A percentile compares a stretch with the other conserved stretches of the same genome.
Evolutionary conservation across 1,140 invertebrate species (phyloP).

Genomic region (Metopolophium dirhodum): DNA sequence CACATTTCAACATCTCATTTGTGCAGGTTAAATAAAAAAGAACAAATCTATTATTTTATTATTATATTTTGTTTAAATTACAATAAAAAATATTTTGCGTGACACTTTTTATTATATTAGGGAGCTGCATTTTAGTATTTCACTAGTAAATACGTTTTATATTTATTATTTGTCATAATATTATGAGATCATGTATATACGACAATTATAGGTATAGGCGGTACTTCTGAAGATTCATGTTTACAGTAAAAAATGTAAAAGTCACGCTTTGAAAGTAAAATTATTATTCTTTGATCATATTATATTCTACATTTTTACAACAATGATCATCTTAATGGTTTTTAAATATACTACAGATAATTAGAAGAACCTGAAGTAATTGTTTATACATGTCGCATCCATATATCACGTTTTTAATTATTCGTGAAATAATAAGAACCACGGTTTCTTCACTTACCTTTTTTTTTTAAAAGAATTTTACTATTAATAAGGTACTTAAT

Average conservation of each 20-base stretch:
- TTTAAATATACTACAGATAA: background rate
- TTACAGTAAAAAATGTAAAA: background rate
- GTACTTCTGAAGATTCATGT: background rate
- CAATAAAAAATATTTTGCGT: background rate
- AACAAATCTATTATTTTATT: background rate
- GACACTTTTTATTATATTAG: background rate
- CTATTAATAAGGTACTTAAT: no score
- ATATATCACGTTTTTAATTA: background rate
- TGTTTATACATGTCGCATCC: background rate
- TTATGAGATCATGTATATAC: background rate
- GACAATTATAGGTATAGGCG: background rate
- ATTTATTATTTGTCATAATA: background rate
- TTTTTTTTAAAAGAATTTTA: no score
- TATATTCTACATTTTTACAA: background rate
- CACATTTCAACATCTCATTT: conserved; percentile 16
- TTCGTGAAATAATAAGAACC: background rate
- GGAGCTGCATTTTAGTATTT: background rate
- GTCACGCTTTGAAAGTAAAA: background rate
- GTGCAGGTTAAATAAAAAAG: background rate
- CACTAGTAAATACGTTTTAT: background rate
- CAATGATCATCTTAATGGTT: background rate
- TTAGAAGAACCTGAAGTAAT: background rate
- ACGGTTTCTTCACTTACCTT: background rate
- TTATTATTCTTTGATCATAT: background rate
- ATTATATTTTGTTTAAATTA: background rate